Evolutionary conservation across 1,140 invertebrate genomes (phyloP), one percentile per base, ranked within the genome.

Genomic region (Diuraphis noxia): DNA sequence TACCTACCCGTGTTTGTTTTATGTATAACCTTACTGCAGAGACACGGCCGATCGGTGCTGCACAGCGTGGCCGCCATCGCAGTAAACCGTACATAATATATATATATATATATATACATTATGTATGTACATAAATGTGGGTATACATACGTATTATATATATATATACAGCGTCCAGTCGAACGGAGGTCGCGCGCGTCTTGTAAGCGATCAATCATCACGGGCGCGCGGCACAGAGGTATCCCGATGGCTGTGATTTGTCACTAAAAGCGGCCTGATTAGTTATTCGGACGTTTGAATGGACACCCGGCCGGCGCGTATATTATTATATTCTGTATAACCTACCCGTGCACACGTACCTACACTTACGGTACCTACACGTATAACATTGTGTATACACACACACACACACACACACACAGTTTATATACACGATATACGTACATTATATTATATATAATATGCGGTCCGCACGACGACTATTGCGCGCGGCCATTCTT

Each of bases 261-360:
- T 91, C 89, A 91, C 89, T 91, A 91, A 91, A 91, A 77, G 88
- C 88, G 88, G 88, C 72, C 89, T 91, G 89, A 91, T 91, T 91
- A 91, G 89, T 91, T 91, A 91, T 91, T 91, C 89, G 52, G 89
- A 91, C 89, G 89, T 91, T 91, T 91, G 89, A 91, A 91, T 91
- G 89, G 89, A 91, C 89, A 91, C 89, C 89, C 89, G 89, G 34
- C n/a, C 41, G 41, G 41, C 41, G n/a, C n/a, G 43, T 85, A 34
- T 49, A 9, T n/a, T n/a, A n/a, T n/a, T n/a, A n/a, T n/a, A n/a
- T n/a, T n/a, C n/a, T n/a, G n/a, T n/a, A n/a, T n/a, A n/a, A n/a
- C n/a, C n/a, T n/a, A n/a, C n/a, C n/a, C n/a, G n/a, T n/a, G n/a
- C n/a, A n/a, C n/a, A n/a, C n/a, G n/a, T n/a, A n/a, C 9, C 9